phyloP scores from a whole-genome alignment of 1,140 invertebrate genomes.

The Fopius arisanus region DNA sequence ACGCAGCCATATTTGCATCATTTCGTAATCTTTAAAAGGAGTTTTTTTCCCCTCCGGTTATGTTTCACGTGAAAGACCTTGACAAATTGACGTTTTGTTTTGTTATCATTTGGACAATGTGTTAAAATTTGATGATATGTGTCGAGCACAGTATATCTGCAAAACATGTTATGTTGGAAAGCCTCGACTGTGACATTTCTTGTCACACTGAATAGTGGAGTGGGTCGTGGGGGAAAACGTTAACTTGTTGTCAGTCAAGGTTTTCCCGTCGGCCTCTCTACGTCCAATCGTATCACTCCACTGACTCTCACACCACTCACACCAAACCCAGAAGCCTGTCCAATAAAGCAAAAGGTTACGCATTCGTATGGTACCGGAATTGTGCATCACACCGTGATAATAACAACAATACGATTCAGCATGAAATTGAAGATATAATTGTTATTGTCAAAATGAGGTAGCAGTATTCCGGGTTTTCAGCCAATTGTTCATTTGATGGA shows the following conservation, averaged over 20 bases:
- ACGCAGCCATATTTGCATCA: too few species aligned
- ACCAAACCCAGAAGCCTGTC: neutral
- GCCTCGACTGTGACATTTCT: conserved; percentile 9
- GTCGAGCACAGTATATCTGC: neutral
- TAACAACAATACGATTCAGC: neutral
- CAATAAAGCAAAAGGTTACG: neutral
- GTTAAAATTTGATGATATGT: conserved; percentile 6
- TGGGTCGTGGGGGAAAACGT: neutral
- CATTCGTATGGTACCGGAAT: neutral
- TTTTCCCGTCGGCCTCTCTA: conserved; percentile 5
- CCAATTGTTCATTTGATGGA: conserved; percentile 42
- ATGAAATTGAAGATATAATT: neutral
- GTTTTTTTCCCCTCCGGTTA: neutral
- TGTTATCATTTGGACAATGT: neutral
- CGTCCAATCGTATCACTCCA: neutral
- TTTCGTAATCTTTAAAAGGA: too few species aligned
- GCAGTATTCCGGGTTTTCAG: neutral
- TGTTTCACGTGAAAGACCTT: neutral
- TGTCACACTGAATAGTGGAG: neutral
- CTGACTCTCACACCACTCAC: neutral
- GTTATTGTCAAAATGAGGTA: neutral
- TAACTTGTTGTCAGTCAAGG: conserved; percentile 9
- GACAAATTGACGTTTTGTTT: neutral
- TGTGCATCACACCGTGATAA: neutral
- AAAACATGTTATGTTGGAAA: neutral